Base-by-base conservation (phyloP, 2,888 invertebrate species). In the Crepidodera aurea region DNA sequence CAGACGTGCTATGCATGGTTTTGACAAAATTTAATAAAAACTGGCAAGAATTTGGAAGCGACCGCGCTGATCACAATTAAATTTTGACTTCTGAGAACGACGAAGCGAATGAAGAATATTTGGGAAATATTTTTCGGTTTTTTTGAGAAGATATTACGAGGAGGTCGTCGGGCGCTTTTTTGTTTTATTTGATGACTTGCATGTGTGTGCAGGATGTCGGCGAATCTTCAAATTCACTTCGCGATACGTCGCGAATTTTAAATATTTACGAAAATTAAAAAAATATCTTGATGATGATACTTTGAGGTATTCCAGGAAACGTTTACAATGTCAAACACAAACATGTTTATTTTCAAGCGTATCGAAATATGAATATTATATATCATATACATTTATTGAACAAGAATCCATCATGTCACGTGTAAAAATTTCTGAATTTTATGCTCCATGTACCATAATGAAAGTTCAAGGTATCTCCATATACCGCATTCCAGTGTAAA, bases 1-100 rank as follows among this genome's bases (percentile, higher is more conserved):
- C 60, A 64, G 65, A 75, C 74, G 74, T 75, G 76, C 71, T 73
- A 73, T 75, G 76, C 71, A 67, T 62, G 68, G 73, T 74, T 75
- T 76, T 73, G 71, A 73, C 71, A 74, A 73, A 75, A 75, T 74
- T 76, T 75, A 71, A 73, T 73, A 76, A 76, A 76, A 75, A 72
- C 71, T 71, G 67, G 72, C 71, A 73, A 73, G 73, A 75, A 74
- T 75, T 71, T 70, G 66, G 66, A 65, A 65, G 66, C 68, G 58
- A 67, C 62, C 22, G 22, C 56, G 10, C 48, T 25, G 64, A 64
- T 58, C 68, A 73, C 73, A 75, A 75, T 75, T 74, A 75, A 75
- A 74, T 72, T 75, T 73, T 70, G 66, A 66, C 68, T 75, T 69
- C 68, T 71, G 75, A 76, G 48, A 48, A 48, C 48, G 15, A 6